A percentile compares a stretch with the other conserved stretches of the same genome.
Evolutionary conservation across 2,113 vertebrate species (phyloP).

Genomic region (Thalassarche chlororhynchos): DNA sequence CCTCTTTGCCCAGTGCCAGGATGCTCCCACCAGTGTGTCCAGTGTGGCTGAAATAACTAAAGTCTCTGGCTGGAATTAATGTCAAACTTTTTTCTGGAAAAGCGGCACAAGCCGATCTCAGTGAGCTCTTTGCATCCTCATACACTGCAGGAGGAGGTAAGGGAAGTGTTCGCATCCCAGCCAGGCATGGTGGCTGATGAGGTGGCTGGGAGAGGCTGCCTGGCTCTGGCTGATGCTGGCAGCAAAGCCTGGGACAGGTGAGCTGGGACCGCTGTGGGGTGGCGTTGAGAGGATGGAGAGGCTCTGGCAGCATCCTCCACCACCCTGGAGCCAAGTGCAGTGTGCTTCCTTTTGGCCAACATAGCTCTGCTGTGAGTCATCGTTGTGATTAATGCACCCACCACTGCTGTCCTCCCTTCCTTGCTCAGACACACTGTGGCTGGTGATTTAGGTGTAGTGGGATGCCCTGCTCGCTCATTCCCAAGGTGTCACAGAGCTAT

Average conservation of each 20-base stretch:
- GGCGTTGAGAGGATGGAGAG: not conserved
- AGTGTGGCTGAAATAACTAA: not conserved
- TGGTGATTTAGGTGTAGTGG: not conserved
- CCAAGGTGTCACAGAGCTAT: not conserved
- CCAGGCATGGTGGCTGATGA: not conserved
- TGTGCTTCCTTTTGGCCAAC: not conserved
- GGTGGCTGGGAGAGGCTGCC: not conserved
- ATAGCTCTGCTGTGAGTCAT: not conserved
- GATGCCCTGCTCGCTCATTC: not conserved
- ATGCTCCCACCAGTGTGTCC: not conserved
- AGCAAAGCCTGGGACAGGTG: not conserved
- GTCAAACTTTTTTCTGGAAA: not conserved
- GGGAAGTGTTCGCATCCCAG: not conserved
- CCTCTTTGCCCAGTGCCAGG: not conserved
- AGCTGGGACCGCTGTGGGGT: not conserved
- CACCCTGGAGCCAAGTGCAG: not conserved
- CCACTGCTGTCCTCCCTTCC: rapidly evolving
- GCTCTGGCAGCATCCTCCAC: not conserved
- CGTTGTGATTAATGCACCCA: not conserved
- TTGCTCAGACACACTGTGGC: not conserved
- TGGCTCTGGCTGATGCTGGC: not conserved
- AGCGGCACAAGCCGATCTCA: not conserved
- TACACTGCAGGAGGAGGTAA: not conserved
- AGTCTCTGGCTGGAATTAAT: not conserved
- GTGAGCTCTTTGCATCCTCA: not conserved